Evolutionary conservation across 1,140 invertebrate species (phyloP).

Genomic region (Papilio polyxenes): DNA sequence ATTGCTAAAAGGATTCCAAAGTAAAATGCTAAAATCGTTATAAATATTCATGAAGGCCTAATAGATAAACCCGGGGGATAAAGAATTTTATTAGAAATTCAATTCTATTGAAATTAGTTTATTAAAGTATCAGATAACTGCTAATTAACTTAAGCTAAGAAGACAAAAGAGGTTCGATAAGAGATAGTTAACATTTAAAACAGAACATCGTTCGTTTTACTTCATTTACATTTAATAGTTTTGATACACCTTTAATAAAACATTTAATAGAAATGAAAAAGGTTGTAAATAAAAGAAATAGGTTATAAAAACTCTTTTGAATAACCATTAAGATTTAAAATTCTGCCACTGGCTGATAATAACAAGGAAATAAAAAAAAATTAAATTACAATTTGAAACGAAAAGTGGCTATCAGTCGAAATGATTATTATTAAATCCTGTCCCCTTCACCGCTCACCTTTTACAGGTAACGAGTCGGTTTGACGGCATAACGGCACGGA

Average conservation of each 20-base stretch:
- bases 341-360: neutral
- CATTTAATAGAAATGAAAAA: neutral
- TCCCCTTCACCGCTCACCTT: constrained; percentile 2
- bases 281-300: neutral
- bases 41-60: constrained; percentile 25
- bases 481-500: neutral
- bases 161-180: neutral
- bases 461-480: constrained; percentile 5
- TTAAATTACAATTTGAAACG: neutral
- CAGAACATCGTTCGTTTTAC: neutral
- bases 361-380: neutral
- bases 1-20: constrained; percentile 13
- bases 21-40: constrained; percentile 23
- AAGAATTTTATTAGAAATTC: constrained; percentile 6
- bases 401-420: constrained; percentile 12
- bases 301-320: constrained; percentile 5
- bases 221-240: neutral
- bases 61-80: neutral
- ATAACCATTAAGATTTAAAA: neutral
- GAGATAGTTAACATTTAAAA: neutral
- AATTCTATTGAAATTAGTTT: neutral
- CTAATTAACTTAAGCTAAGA: neutral
- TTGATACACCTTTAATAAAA: neutral
- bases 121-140: neutral
- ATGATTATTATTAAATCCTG: constrained; percentile 24